Evolutionary conservation across 1,140 invertebrate species (phyloP), one percentile per base, ranked within the genome.

Genomic region (Reticulitermes speratus): DNA sequence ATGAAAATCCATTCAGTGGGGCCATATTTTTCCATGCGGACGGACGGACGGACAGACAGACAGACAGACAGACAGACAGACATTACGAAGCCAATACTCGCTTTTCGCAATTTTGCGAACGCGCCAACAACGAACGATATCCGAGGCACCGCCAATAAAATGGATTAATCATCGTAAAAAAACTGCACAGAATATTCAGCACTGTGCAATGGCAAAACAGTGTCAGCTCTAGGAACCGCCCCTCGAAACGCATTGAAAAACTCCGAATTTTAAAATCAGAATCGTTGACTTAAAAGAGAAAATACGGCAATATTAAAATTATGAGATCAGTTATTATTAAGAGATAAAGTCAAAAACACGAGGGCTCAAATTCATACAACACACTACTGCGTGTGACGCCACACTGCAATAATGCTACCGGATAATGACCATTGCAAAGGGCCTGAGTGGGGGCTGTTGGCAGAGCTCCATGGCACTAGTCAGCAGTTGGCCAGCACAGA

Each of bases 391-490:
- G 7, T 7, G 25, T 30, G 25, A 30, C n/a, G 11, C 25, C 65
- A 30, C 7, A 30, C n/a, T 30, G 65, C n/a, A 75, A 75, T 75
- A 75, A 2, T 75, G 8, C 65, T 30, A 30, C 25, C n/a, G 65
- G 65, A 75, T 75, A 75, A 75, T 75, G 65, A 75, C 65, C n/a
- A 75, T 75, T 75, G 65, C 65, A 75, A 14, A 75, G n/a, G 59
- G 65, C 8, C 5, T 75, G 25, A 6, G 14, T 75, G 25, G 25
- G 25, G 25, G 65, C 25, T 75, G 65, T 75, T 75, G 65, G 65
- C 65, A 75, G 25, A 30, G 65, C n/a, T 75, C 65, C 65, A 75
- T 75, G 65, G 11, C 65, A 75, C 25, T 8, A 75, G 65, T 75
- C 65, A 75, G 25, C 65, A 75, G 65, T 75, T 75, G 65, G 65